These are phyloP conservation scores for Hirudinaria manillensis DNA, from an alignment of 2,888 invertebrate species.

Conservation along the genomic window DNA sequence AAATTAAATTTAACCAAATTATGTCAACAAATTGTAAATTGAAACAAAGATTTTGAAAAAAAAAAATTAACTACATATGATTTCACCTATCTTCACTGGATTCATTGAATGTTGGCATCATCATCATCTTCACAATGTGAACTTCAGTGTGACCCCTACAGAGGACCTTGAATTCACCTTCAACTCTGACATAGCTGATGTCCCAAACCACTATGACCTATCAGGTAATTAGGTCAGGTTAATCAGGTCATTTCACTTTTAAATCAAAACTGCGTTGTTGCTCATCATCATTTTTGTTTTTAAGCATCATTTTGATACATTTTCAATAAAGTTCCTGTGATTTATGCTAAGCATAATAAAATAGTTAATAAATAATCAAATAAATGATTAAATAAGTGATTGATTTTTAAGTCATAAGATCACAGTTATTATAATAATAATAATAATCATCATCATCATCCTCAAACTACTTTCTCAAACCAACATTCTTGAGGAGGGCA, in stretches of 20 bases:
- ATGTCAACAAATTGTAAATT: not conserved
- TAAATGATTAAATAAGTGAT: too few relatives aligned
- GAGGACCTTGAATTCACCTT: not conserved
- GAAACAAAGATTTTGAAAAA: not conserved
- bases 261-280: too few relatives aligned
- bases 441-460: too few relatives aligned
- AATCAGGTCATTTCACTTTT: not conserved
- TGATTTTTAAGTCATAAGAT: too few relatives aligned
- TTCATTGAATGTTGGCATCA: not conserved
- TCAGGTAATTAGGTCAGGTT: not conserved
- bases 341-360: not conserved
- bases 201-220: not conserved
- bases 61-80: not conserved
- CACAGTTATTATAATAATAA: too few relatives aligned
- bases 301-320: too few relatives aligned
- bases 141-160: not conserved
- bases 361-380: not conserved
- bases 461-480: not conserved
- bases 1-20: not conserved
- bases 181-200: not conserved
- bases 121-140: conserved; percentile 2
- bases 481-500: conserved; percentile 5
- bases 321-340: not conserved
- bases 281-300: too few relatives aligned
- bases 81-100: not conserved